Conservation (phyloP, 2,797 vertebrate genomes). For the Aphelocoma californica region DNA sequence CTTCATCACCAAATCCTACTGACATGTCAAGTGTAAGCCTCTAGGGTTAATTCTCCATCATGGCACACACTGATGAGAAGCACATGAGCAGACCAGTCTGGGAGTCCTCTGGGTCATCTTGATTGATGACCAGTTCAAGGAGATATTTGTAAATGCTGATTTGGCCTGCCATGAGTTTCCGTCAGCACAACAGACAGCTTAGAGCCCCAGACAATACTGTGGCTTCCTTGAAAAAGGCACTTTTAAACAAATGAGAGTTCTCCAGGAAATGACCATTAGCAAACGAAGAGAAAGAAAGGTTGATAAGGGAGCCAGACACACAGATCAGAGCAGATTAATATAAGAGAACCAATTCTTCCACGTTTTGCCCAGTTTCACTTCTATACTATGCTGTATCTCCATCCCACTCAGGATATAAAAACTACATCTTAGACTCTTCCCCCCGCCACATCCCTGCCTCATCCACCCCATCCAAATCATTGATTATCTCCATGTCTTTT, state of each 20-base stretch:
- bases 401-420: neutral
- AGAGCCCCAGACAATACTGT: neutral
- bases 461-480: too few relatives aligned
- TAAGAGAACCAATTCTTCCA: neutral
- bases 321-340: neutral
- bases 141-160: neutral
- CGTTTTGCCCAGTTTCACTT: neutral
- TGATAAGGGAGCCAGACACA: neutral
- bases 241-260: neutral
- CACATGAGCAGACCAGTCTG: neutral
- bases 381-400: neutral
- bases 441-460: too few relatives aligned
- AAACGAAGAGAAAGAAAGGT: neutral
- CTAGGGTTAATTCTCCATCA: neutral
- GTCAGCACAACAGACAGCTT: neutral
- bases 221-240: neutral
- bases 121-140: neutral
- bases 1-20: neutral
- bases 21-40: neutral
- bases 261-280: neutral
- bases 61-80: neutral
- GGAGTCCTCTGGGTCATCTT: neutral
- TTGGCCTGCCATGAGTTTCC: neutral
- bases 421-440: neutral
- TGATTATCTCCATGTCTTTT: neutral